Evolutionary conservation across 1,140 invertebrate species (phyloP), one percentile per base, ranked within the genome.

Genomic region (Grapholita molesta): DNA sequence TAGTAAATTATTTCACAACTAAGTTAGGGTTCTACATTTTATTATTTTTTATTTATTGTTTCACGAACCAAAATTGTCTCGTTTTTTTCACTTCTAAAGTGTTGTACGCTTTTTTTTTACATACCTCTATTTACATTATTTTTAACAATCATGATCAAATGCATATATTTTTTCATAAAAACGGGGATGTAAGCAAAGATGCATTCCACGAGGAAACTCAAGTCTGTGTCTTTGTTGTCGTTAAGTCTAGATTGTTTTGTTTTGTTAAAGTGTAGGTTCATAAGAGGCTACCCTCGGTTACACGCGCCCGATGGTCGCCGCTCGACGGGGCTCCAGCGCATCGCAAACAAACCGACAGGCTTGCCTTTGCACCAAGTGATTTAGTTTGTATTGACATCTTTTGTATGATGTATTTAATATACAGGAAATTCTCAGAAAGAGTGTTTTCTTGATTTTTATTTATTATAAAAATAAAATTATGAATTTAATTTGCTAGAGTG

Each of bases 341-440:
- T 28, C 55, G 55, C 55, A 61, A 61, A 61, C 83, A 73, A 78
- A 89, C 84, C 85, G 85, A 82, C 83, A 86, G 88, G 88, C 88
- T 92, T 91, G 89, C 90, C 89, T 91, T 89, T 89, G 89, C 89
- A 92, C 88, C 89, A 91, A 92, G 90, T 92, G 89, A 91, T 90
- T 92, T 91, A 89, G 87, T 91, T 90, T 87, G 85, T 89, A 89
- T 88, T 85, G 82, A 88, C 88, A 89, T 91, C 88, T 91, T 91
- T 92, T 92, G 89, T 91, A 91, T 88, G 86, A 88, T 90, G 88
- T 91, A 91, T 91, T 90, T 91, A 87, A 87, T 89, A 89, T 89
- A 89, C 79, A 72, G 86, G 80, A 89, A 86, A 89, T 86, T 86
- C 86, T 90, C 89, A 82, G 77, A 83, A 86, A 78, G 86, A 89